These are phyloP conservation scores for Gerris buenoi DNA, from an alignment of 1,140 invertebrate genomes.

Conservation along the genomic window DNA sequence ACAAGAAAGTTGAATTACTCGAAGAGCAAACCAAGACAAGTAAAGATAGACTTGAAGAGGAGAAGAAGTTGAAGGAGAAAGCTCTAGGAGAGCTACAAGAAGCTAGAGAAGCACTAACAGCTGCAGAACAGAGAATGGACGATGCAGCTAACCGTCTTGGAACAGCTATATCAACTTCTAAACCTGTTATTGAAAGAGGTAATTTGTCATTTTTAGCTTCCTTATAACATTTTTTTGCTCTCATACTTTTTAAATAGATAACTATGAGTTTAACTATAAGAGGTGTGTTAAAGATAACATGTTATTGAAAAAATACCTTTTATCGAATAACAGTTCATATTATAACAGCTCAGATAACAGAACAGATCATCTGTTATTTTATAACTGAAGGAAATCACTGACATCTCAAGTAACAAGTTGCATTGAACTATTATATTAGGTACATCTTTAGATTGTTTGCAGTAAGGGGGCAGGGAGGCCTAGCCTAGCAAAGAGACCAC, in stretches of 20 bases:
- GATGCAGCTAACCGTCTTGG: constrained; percentile 42
- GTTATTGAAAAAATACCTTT: too few species aligned
- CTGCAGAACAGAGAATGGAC: constrained; percentile 45
- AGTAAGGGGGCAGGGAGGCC: too few species aligned
- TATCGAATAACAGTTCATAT: too few species aligned
- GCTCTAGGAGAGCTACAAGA: constrained; percentile 43
- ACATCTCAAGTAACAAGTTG: too few species aligned
- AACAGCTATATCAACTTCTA: constrained; percentile 11
- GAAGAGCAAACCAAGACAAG: constrained; percentile 46
- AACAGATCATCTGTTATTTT: too few species aligned
- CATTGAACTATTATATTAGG: too few species aligned
- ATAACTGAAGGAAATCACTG: too few species aligned
- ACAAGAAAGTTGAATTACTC: constrained; percentile 45
- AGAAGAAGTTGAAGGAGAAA: constrained; percentile 44
- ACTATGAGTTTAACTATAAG: not conserved
- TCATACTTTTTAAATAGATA: not conserved
- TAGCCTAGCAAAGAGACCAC: too few species aligned
- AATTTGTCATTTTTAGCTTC: constrained; percentile 9
- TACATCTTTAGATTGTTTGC: too few species aligned
- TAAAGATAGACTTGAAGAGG: constrained; percentile 47
- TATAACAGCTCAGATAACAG: too few species aligned
- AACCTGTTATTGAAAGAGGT: constrained; percentile 16
- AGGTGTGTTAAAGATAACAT: too few species aligned
- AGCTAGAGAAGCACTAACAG: constrained; percentile 38
- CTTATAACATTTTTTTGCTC: not conserved